A percentile compares a stretch with the other conserved stretches of the same genome.
These are phyloP conservation scores for Oncorhynchus gorbuscha DNA, from an alignment of 2,113 vertebrate genomes.

Conservation along the genomic window DNA sequence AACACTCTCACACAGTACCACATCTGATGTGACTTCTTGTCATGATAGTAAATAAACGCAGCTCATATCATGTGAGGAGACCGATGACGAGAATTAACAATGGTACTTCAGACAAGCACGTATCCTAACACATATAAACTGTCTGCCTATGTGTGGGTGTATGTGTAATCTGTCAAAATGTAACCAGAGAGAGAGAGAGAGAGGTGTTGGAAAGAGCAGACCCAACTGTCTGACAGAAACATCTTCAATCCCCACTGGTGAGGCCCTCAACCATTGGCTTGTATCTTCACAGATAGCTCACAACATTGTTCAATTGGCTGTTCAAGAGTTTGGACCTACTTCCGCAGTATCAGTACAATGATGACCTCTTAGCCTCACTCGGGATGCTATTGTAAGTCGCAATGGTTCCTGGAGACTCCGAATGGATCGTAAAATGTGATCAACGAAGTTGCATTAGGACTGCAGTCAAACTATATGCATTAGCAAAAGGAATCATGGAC, in stretches of 20 bases:
- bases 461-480: too few relatives aligned
- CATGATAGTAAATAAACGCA: constrained; percentile 1
- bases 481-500: too few relatives aligned
- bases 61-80: not conserved
- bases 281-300: not conserved
- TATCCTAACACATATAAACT: not conserved
- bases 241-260: not conserved
- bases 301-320: not conserved
- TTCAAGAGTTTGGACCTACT: not conserved
- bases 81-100: not conserved
- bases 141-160: constrained; percentile 3
- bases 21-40: not conserved
- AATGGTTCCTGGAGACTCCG: too few relatives aligned
- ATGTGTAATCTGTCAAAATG: constrained; percentile 65
- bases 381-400: too few relatives aligned
- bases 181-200: constrained; percentile 22
- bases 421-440: too few relatives aligned
- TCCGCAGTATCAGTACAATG: not conserved
- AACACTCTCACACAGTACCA: not conserved
- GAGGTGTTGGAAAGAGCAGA: constrained; percentile 33
- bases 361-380: not conserved
- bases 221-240: constrained; percentile 28
- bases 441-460: too few relatives aligned
- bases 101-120: not conserved
- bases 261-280: not conserved